A percentile compares a stretch with the other conserved stretches of the same genome.
phyloP scores from a whole-genome alignment of 2,888 invertebrate species.

The Lepidocyrtinus sp. region DNA sequence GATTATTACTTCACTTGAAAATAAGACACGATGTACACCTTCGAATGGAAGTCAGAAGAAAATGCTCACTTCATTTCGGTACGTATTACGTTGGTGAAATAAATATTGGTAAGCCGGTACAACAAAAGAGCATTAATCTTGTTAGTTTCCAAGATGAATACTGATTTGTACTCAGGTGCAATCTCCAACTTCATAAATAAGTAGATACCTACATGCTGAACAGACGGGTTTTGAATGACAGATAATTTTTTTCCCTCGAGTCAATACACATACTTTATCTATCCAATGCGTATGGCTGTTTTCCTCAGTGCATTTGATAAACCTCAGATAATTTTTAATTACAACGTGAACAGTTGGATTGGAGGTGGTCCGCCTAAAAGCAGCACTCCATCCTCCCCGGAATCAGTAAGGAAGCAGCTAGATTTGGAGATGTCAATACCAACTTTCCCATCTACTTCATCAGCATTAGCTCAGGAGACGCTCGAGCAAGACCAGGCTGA shows the following conservation, averaged over 20 bases:
- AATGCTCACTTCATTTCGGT: no score
- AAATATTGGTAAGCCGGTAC: neutral
- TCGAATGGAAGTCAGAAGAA: no score
- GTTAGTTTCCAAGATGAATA: neutral
- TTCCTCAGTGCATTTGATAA: neutral
- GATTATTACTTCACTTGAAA: no score
- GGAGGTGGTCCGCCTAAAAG: constrained; percentile 36
- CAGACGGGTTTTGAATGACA: neutral
- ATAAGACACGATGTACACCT: no score
- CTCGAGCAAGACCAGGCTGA: neutral
- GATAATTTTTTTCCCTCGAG: neutral
- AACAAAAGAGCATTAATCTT: neutral
- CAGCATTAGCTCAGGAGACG: neutral
- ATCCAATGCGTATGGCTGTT: neutral
- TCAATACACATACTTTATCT: neutral
- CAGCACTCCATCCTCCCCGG: constrained; percentile 40
- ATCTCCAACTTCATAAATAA: neutral
- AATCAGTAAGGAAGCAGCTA: constrained; percentile 26
- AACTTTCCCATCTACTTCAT: neutral
- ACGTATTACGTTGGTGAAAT: no score
- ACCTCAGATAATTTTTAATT: neutral
- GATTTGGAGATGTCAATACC: constrained; percentile 51
- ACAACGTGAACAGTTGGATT: constrained; percentile 46
- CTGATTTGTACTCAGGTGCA: neutral
- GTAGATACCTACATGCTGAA: neutral